A percentile compares a stretch with the other conserved stretches of the same genome.
phyloP scores from a whole-genome alignment of 1,140 invertebrate species.

The Drosophila tsacasi region DNA sequence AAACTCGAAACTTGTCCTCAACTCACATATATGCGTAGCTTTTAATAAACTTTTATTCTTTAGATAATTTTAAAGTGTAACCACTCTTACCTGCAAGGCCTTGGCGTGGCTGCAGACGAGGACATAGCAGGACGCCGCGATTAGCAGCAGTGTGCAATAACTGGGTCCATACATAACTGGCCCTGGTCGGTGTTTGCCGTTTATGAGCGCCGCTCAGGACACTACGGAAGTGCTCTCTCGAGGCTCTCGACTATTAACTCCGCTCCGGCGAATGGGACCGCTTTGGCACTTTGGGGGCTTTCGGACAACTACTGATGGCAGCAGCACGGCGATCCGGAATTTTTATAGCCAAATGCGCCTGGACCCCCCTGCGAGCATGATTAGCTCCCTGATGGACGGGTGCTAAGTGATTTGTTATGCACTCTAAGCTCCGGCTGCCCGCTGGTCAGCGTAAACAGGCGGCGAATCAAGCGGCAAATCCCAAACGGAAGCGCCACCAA shows the following conservation, averaged over 20 bases:
- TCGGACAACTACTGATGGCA: conserved; percentile 73
- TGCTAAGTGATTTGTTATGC: conserved; percentile 81
- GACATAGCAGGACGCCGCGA: conserved; percentile 69
- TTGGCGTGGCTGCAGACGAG: conserved; percentile 66
- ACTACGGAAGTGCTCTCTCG: conserved; percentile 28
- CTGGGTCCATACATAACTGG: conserved; percentile 73
- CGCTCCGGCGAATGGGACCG: conserved; percentile 23
- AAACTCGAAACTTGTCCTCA: too few species aligned
- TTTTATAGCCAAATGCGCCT: conserved; percentile 68
- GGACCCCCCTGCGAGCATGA: conserved; percentile 45
- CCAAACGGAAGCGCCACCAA: conserved; percentile 69
- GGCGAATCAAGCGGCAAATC: conserved; percentile 41
- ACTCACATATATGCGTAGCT: background rate
- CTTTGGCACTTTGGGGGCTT: conserved; percentile 36
- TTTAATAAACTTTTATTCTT: background rate
- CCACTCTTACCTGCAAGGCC: conserved; percentile 64
- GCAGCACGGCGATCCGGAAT: conserved; percentile 27
- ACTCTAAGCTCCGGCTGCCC: conserved; percentile 46
- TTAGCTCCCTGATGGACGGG: conserved; percentile 71
- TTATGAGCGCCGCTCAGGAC: conserved; percentile 43
- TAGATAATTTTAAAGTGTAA: background rate
- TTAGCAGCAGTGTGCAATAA: conserved; percentile 75
- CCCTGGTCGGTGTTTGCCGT: conserved; percentile 7
- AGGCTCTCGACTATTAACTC: conserved; percentile 28
- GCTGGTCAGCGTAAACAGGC: conserved; percentile 60